These are phyloP conservation scores for Caerostris darwini DNA, from an alignment of 1,140 invertebrate genomes.

Conservation along the genomic window DNA sequence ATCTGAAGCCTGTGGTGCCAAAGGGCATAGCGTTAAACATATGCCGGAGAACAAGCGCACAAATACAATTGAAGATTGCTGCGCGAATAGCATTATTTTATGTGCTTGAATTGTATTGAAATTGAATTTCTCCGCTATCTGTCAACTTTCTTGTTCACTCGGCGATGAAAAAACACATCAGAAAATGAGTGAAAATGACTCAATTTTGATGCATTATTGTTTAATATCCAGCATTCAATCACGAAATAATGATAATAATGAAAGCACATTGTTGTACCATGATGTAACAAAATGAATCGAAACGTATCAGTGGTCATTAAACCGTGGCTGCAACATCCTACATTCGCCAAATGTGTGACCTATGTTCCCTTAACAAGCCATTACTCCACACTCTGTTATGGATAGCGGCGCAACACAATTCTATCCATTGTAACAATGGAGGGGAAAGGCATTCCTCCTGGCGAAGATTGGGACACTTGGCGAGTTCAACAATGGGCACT, in stretches of 20 bases:
- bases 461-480: not conserved
- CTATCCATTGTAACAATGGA: not conserved
- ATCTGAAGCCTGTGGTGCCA: too few species aligned
- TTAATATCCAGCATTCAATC: not conserved
- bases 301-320: not conserved
- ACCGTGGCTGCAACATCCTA: not conserved
- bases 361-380: not conserved
- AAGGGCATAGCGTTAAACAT: too few species aligned
- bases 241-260: constrained; percentile 17
- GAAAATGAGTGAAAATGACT: not conserved
- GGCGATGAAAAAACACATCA: not conserved
- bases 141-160: not conserved
- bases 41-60: too few species aligned
- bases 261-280: not conserved
- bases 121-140: too few species aligned
- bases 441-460: not conserved
- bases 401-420: not conserved
- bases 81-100: too few species aligned
- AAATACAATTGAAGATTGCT: too few species aligned
- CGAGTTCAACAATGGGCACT: not conserved
- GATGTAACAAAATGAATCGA: not conserved
- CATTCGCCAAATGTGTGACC: not conserved
- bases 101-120: too few species aligned
- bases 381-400: constrained; percentile 7
- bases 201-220: not conserved